Evolutionary conservation across 1,140 invertebrate species (phyloP), one percentile per base, ranked within the genome.

Genomic region (Drosophila prosaltans): DNA sequence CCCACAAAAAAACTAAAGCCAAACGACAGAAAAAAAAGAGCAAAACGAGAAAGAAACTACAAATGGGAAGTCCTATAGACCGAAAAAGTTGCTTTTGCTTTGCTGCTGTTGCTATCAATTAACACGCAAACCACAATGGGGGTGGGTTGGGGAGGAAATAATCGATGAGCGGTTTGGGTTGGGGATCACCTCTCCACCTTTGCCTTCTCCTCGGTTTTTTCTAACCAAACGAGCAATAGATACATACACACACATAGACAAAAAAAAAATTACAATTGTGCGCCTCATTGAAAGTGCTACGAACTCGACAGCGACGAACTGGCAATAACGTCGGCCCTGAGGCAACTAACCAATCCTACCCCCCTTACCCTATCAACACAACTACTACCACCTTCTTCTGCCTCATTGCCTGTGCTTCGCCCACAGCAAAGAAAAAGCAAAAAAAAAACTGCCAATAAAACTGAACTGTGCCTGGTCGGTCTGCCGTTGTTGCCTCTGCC

Each of bases 221-320:
- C 21, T 51, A 51, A 51, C 45, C 45, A 48, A 24, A 9, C 60
- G 40, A 39, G 21, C 60, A 28, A 75, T 40, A 64, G 16, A 57
- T 58, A 39, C 48, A 68, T 41, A 39, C 40, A 64, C 28, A 45
- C 11, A 68, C 36, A 64, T 21, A 57, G 2, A 70, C 28, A 54
- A 24, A 64, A 28, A 30, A 30, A 51, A 63, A 85, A 74, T 78
- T 65, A 86, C 80, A 86, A 74, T 86, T 86, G 83, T 71, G 73
- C 80, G 80, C 77, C 80, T 81, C 83, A 81, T 89, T 84, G 84
- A 88, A 69, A 83, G 83, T 88, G 80, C 83, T 88, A 84, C 83
- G 83, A 88, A 88, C 83, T 80, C 84, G 62, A 45, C 62, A 45
- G 61, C 75, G 57, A 63, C 72, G 30, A 16, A 16, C 16, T 16